Conservation (phyloP, 2,888 invertebrate species). For the Lasioglossum vierecki region DNA sequence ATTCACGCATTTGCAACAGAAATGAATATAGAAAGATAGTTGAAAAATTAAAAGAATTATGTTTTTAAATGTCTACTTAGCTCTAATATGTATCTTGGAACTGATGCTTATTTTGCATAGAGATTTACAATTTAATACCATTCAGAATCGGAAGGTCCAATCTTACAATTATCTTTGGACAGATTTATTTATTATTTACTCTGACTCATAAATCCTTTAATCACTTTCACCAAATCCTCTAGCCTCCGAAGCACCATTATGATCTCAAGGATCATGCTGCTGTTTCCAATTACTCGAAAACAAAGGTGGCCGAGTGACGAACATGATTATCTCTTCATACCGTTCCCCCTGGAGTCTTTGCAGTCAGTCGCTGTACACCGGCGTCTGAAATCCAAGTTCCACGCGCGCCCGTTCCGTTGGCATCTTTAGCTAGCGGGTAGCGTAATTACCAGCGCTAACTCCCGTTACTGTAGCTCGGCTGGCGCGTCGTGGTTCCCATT, state of each 20-base stretch:
- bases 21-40: neutral
- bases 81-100: neutral
- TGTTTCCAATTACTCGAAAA: constrained; percentile 7
- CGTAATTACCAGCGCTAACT: constrained; percentile 76
- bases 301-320: constrained; percentile 40
- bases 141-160: neutral
- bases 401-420: constrained; percentile 60
- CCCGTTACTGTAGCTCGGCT: constrained; percentile 73
- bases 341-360: constrained; percentile 36
- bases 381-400: constrained; percentile 47
- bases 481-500: constrained; percentile 59
- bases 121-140: neutral
- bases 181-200: neutral
- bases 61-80: no score
- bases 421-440: constrained; percentile 67
- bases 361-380: constrained; percentile 23
- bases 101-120: neutral
- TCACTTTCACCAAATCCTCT: neutral
- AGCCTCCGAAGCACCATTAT: neutral
- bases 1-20: neutral
- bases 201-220: neutral
- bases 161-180: neutral
- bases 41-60: no score
- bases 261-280: neutral
- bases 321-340: constrained; percentile 46